Percentiles rank a stretch among this genome's conserved stretches.
Conservation (phyloP, 2,113 vertebrate genomes). For the Misgurnus mizolepis region DNA sequence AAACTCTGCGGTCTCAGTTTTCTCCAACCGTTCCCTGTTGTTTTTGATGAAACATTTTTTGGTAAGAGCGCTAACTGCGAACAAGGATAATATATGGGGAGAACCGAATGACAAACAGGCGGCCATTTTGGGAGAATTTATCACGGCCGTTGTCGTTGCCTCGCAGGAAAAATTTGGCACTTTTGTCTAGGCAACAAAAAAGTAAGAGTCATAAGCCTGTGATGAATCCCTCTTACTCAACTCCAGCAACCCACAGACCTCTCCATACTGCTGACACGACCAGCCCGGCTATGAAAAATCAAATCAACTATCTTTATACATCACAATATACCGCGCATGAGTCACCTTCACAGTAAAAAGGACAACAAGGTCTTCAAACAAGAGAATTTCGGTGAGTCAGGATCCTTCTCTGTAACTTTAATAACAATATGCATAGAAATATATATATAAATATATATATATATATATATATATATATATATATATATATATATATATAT, state of each 20-base stretch:
- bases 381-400: slow-evolving; percentile 47
- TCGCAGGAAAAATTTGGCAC: slow-evolving; percentile 27
- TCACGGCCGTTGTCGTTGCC: slow-evolving; percentile 44
- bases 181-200: slow-evolving; percentile 50
- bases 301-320: slow-evolving; percentile 37
- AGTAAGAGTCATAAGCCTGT: slow-evolving; percentile 28
- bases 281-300: slow-evolving; percentile 49
- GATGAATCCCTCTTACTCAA: slow-evolving; percentile 23
- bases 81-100: slow-evolving; percentile 48
- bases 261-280: slow-evolving; percentile 41
- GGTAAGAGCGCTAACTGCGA: slow-evolving; percentile 39
- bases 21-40: not conserved
- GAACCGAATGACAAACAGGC: slow-evolving; percentile 47
- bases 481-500: too few species aligned
- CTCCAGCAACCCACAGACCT: slow-evolving; percentile 14
- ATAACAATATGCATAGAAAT: not conserved
- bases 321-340: slow-evolving; percentile 40
- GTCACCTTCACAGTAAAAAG: slow-evolving; percentile 46
- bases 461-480: too few species aligned
- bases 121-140: slow-evolving; percentile 52
- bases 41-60: slow-evolving; percentile 50
- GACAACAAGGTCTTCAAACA: slow-evolving; percentile 39
- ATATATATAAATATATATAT: slow-evolving; percentile 5
- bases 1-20: slow-evolving; percentile 50
- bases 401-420: slow-evolving; percentile 23